Evolutionary conservation across 1,140 invertebrate genomes (phyloP), one percentile per base, ranked within the genome.

Genomic region (Venturia canescens): DNA sequence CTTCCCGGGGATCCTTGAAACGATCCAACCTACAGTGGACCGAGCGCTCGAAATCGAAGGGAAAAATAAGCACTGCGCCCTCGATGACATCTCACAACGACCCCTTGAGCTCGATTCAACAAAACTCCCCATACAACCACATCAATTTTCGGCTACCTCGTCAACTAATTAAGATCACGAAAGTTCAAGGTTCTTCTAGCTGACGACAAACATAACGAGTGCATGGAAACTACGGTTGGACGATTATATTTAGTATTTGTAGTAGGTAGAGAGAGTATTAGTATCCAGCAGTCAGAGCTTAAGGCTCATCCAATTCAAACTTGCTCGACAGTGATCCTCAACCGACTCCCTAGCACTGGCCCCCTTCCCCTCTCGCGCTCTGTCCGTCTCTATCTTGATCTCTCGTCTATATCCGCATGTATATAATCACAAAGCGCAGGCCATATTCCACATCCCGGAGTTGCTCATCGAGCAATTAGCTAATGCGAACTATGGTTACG

Each of bases 281-380:
- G 66, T 80, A 44, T 80, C 53, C 76, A 34, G 50, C 53, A 81
- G 76, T 69, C 26, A 63, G 76, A 23, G 26, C 21, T 6, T 69
- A 50, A 70, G 57, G 63, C 69, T 80, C 80, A 75, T 77, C 66
- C 80, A 82, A 83, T 83, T 80, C 71, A 81, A 83, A 83, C 79
- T 81, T 81, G 21, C 21, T 21, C 60, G 23, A 76, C 60, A 63
- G 60, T 63, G 60, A 63, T 27, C 26, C 48, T 72, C 34, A 72
- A 72, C 23, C 50, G 38, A 44, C 50, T 53, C 23, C n/a, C 18
- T 63, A 5, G 50, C 50, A 53, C 6, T 53, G 16, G 18, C 48
- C 48, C 27, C 38, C 70, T n/a, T n/a, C 34, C 34, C n/a, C 23
- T 29, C 69, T 26, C 57, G 13, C 16, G 26, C 70, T 57, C 69